These are phyloP conservation scores for Struthio camelus DNA, from an alignment of 2,113 vertebrate genomes.

Conservation along the genomic window DNA sequence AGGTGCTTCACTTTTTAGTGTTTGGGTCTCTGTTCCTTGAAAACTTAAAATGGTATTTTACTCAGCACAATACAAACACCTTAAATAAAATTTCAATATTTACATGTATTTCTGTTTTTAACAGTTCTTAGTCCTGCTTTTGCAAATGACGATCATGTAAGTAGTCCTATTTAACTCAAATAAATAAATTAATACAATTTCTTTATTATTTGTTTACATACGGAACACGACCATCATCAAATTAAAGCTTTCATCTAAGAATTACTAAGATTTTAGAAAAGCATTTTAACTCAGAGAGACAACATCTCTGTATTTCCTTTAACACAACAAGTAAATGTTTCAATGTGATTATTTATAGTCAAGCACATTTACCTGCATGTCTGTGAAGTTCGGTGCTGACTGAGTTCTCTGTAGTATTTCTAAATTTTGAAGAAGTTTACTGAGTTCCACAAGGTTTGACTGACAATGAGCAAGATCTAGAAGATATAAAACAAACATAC, in stretches of 20 bases:
- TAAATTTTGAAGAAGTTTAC: conserved; percentile 93
- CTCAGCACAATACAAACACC: not conserved
- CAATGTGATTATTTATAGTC: not conserved
- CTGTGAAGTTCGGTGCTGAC: conserved; percentile 96
- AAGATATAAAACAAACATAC: conserved; percentile 28
- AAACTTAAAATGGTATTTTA: not conserved
- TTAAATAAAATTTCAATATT: not conserved
- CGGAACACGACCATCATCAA: not conserved
- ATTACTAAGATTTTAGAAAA: not conserved
- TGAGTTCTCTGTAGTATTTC: conserved; percentile 98
- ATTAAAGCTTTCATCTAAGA: not conserved
- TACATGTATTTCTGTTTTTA: not conserved
- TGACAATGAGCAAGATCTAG: conserved; percentile 96
- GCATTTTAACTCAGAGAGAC: not conserved
- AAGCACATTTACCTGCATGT: conserved; percentile 84
- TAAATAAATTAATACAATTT: not conserved
- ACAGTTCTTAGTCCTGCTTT: not conserved
- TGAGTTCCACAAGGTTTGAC: conserved; percentile 94
- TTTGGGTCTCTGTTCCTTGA: conserved; percentile 4
- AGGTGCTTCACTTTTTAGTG: not conserved
- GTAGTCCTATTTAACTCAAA: not conserved
- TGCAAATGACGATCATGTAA: not conserved
- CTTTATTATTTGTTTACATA: not conserved
- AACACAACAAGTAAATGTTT: not conserved
- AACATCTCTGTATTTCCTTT: not conserved